These are phyloP conservation scores for Pica pica DNA, from an alignment of 2,113 vertebrate species.

Conservation along the genomic window DNA sequence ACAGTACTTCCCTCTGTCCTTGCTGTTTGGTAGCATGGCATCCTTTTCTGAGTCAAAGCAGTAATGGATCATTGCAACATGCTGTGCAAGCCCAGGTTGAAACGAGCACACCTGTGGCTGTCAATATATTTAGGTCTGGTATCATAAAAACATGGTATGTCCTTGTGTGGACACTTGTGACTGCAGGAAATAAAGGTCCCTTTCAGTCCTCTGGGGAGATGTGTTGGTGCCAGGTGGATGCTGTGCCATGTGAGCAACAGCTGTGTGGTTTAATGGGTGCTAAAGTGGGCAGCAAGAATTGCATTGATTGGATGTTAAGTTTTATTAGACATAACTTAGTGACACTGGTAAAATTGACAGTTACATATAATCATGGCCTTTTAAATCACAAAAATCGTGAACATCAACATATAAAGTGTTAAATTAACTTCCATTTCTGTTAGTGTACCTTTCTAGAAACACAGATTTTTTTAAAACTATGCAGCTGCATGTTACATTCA, in stretches of 20 bases:
- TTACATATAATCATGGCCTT: not conserved
- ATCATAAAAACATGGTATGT: not conserved
- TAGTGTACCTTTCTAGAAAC: not conserved
- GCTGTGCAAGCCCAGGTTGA: not conserved
- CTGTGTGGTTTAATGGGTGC: not conserved
- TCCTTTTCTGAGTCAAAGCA: not conserved
- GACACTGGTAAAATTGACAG: not conserved
- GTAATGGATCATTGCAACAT: not conserved
- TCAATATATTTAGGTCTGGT: not conserved
- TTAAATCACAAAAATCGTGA: slow-evolving; percentile 49
- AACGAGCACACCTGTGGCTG: not conserved
- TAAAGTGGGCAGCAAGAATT: not conserved
- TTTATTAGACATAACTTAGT: slow-evolving; percentile 69
- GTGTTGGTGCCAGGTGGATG: not conserved
- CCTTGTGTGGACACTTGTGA: not conserved
- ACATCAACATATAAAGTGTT: slow-evolving; percentile 7
- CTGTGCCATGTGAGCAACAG: not conserved
- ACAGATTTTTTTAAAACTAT: not conserved
- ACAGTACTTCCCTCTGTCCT: not conserved
- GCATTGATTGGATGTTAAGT: not conserved
- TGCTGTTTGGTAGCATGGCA: not conserved
- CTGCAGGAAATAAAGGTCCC: not conserved
- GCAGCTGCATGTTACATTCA: not conserved
- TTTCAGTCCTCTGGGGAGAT: not conserved
- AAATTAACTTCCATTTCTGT: slow-evolving; percentile 26